These are phyloP conservation scores for Xiphophorus birchmanni DNA, from an alignment of 2,797 vertebrate genomes.

Conservation along the genomic window DNA sequence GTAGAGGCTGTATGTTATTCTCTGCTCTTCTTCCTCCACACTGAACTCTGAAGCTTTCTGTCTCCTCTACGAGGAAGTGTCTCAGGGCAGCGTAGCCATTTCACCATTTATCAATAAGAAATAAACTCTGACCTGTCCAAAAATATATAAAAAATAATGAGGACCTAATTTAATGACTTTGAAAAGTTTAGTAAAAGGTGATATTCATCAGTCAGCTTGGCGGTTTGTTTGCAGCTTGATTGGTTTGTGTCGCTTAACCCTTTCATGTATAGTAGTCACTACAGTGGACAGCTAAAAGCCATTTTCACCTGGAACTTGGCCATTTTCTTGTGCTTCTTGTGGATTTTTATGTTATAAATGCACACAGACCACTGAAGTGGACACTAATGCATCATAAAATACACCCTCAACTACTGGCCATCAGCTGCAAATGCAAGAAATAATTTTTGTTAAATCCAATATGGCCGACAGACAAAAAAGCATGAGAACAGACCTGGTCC, in stretches of 20 bases:
- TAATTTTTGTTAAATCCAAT: no score
- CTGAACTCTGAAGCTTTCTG: constrained; percentile 23
- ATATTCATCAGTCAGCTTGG: neutral
- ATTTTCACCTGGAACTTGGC: no score
- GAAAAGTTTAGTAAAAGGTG: neutral
- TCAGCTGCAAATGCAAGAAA: no score
- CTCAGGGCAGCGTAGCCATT: constrained; percentile 2
- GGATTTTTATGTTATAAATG: no score
- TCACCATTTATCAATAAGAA: constrained; percentile 15
- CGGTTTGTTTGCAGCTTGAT: neutral
- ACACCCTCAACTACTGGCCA: no score
- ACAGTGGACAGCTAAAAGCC: no score
- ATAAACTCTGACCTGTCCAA: neutral
- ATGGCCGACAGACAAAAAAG: no score
- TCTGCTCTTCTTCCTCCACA: constrained; percentile 25
- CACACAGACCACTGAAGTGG: no score
- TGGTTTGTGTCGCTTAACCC: neutral
- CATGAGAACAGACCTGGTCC: no score
- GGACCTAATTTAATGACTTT: constrained; percentile 6
- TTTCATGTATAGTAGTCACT: no score
- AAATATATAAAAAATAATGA: neutral
- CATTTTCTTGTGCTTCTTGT: no score
- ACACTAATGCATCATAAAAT: no score
- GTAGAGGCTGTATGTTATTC: constrained; percentile 42
- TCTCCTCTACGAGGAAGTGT: constrained; percentile 16